Evolutionary conservation across 2,797 vertebrate species (phyloP).

Genomic region (Cynopterus sphinx): DNA sequence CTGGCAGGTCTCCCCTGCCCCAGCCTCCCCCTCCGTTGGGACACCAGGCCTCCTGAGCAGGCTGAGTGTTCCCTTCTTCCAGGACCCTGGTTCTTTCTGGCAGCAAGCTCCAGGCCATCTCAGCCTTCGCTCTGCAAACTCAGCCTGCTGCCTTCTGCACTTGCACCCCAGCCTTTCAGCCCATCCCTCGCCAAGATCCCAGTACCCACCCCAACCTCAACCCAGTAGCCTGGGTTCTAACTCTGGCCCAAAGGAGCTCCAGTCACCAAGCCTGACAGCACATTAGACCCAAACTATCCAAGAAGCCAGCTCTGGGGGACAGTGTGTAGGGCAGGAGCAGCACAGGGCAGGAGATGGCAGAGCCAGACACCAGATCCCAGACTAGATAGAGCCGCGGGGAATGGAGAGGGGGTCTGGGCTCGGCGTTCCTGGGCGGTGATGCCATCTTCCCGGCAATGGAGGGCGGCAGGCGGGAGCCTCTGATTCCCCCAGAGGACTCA

Average conservation of each 20-base stretch:
- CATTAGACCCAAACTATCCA: not conserved
- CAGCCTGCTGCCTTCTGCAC: not conserved
- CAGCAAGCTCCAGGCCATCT: not conserved
- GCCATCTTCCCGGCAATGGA: constrained; percentile 9
- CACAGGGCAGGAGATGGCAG: constrained; percentile 47
- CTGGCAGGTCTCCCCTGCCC: not conserved
- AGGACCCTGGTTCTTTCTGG: not conserved
- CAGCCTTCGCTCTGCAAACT: not conserved
- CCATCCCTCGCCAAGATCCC: not conserved
- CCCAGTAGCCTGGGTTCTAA: not conserved
- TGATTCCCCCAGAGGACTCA: constrained; percentile 20
- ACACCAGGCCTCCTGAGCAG: not conserved
- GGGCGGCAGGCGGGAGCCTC: constrained; percentile 37
- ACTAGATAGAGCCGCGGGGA: constrained; percentile 56
- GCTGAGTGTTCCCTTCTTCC: not conserved
- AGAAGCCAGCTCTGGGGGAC: not conserved
- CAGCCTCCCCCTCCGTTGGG: not conserved
- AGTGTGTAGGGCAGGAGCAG: not conserved
- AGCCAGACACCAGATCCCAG: constrained; percentile 68
- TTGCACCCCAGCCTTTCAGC: not conserved
- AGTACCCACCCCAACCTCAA: not conserved
- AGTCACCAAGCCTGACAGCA: not conserved
- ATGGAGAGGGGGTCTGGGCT: not conserved
- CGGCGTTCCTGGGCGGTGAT: constrained; percentile 28
- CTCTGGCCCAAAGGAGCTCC: not conserved